Evolutionary conservation across 2,113 vertebrate species (phyloP).

Genomic region (Rousettus leschenaultii): DNA sequence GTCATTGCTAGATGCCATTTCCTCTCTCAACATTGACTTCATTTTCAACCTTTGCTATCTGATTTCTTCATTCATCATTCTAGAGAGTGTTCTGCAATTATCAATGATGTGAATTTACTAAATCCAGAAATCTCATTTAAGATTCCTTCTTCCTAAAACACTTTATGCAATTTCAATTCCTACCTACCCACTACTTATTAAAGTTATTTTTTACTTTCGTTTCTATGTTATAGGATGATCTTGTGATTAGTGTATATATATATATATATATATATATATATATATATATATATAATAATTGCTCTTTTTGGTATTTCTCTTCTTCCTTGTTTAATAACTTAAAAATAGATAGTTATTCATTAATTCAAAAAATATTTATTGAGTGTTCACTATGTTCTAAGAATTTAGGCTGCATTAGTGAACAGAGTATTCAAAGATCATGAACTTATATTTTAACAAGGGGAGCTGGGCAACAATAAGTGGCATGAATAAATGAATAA

Average conservation of each 20-base stretch:
- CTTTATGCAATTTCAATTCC: background rate
- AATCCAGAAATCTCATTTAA: background rate
- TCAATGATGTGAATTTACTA: background rate
- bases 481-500: background rate
- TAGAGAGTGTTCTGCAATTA: background rate
- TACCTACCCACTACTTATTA: background rate
- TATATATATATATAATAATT: background rate
- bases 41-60: background rate
- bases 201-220: background rate
- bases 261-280: too few species aligned
- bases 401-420: background rate
- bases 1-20: background rate
- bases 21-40: background rate
- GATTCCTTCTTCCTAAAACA: background rate
- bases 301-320: background rate
- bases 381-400: background rate
- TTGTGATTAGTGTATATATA: background rate
- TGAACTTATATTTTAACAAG: background rate
- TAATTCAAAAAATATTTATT: background rate
- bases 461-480: background rate
- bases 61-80: background rate
- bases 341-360: background rate
- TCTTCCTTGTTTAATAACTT: background rate
- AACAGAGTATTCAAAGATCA: background rate
- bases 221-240: background rate